phyloP scores from a whole-genome alignment of 2,888 invertebrate genomes.

The Athripsodes cinereus region DNA sequence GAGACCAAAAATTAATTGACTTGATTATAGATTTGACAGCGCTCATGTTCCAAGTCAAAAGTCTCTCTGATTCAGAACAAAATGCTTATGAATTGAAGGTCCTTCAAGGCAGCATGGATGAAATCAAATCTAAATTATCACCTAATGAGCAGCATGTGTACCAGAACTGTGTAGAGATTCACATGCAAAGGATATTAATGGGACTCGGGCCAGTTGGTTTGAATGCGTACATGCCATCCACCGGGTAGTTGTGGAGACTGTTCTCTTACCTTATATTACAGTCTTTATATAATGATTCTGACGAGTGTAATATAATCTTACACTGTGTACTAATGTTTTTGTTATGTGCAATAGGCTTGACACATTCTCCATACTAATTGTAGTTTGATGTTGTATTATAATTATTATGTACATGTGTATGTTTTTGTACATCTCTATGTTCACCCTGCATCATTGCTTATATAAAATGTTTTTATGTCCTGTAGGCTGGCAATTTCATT shows the following conservation, averaged over 20 bases:
- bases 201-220: slow-evolving; percentile 48
- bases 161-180: slow-evolving; percentile 85
- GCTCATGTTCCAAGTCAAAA: slow-evolving; percentile 82
- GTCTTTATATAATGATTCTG: slow-evolving; percentile 1
- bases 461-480: too few species aligned
- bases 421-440: too few species aligned
- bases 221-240: slow-evolving; percentile 12
- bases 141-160: slow-evolving; percentile 70
- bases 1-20: slow-evolving; percentile 60
- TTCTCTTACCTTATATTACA: neutral
- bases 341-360: too few species aligned
- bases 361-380: too few species aligned
- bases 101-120: slow-evolving; percentile 84
- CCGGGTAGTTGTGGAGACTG: neutral
- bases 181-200: slow-evolving; percentile 83
- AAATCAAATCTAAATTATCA: slow-evolving; percentile 75
- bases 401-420: too few species aligned
- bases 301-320: slow-evolving; percentile 1
- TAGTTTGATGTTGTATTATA: too few species aligned
- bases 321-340: too few species aligned
- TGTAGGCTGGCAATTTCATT: too few species aligned
- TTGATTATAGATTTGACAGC: slow-evolving; percentile 85
- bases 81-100: slow-evolving; percentile 89
- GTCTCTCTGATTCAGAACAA: slow-evolving; percentile 68
- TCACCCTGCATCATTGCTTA: too few species aligned